Conservation (phyloP, 92 coral and sea anemone species). For the Zoanthus solanderi region DNA sequence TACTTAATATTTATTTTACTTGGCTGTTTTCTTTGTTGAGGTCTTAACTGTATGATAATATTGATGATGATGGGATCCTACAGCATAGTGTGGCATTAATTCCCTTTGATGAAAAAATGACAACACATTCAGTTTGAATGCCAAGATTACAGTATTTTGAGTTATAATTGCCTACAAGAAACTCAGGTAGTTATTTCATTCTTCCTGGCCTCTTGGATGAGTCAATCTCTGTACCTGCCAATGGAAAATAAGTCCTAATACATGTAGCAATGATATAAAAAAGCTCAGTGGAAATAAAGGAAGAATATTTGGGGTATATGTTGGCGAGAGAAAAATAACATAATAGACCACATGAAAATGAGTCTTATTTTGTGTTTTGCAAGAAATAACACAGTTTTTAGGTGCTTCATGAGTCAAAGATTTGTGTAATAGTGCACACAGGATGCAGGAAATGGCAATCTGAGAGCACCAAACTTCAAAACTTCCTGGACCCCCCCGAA, state of each 20-base stretch:
- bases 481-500: background rate
- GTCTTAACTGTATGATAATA: constrained; percentile 17
- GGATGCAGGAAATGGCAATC: constrained; percentile 23
- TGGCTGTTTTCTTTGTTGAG: constrained; percentile 21
- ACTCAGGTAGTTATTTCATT: no score
- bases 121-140: no score
- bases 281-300: background rate
- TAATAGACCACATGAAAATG: constrained; percentile 2
- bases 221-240: background rate
- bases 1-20: constrained; percentile 6
- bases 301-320: constrained; percentile 1
- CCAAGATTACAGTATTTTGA: no score
- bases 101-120: no score
- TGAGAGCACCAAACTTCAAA: constrained; percentile 22
- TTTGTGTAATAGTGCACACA: background rate
- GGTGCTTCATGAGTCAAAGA: background rate
- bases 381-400: background rate
- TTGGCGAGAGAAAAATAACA: background rate
- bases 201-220: background rate
- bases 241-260: constrained; percentile 9
- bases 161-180: no score
- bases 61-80: background rate
- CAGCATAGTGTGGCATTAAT: background rate
- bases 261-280: constrained; percentile 2
- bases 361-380: background rate